phyloP scores from a whole-genome alignment of 2,888 invertebrate genomes.

The Blastobasis adustella region DNA sequence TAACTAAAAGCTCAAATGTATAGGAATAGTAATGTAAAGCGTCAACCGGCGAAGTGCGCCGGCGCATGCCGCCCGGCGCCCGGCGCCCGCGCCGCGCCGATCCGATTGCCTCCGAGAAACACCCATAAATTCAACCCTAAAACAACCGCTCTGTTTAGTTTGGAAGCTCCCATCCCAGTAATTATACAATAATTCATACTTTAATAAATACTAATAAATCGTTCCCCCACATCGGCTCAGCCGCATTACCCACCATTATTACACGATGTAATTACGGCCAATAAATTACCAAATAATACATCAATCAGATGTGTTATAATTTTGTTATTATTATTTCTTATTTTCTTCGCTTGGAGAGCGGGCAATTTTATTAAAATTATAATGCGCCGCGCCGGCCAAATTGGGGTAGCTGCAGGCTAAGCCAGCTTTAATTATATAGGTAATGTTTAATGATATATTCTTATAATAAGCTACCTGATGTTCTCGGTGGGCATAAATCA shows the following conservation, averaged over 20 bases:
- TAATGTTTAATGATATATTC: constrained; percentile 74
- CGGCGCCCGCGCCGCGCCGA: constrained; percentile 34
- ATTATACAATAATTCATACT: constrained; percentile 75
- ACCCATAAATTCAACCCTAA: constrained; percentile 67
- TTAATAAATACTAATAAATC: constrained; percentile 75
- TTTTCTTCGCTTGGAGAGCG: constrained; percentile 48
- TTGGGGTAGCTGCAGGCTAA: constrained; percentile 70
- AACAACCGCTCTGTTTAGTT: constrained; percentile 69
- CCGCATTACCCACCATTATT: constrained; percentile 68
- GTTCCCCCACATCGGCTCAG: constrained; percentile 45
- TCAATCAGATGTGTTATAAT: constrained; percentile 75
- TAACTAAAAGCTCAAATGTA: too few species aligned
- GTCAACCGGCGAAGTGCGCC: not conserved
- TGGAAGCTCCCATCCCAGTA: constrained; percentile 67
- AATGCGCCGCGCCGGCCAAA: constrained; percentile 57
- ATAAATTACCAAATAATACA: constrained; percentile 75
- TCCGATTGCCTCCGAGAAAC: constrained; percentile 62
- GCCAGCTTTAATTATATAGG: constrained; percentile 69
- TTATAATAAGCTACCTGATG: constrained; percentile 74
- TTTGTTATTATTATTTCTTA: constrained; percentile 58
- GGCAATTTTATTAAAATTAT: constrained; percentile 74
- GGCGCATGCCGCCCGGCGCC: constrained; percentile 26
- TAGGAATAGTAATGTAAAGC: too few species aligned
- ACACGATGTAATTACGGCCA: constrained; percentile 72
- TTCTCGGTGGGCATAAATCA: constrained; percentile 66